These are phyloP conservation scores for Apocrypta bakeri DNA, from an alignment of 1,140 invertebrate genomes.

Conservation along the genomic window DNA sequence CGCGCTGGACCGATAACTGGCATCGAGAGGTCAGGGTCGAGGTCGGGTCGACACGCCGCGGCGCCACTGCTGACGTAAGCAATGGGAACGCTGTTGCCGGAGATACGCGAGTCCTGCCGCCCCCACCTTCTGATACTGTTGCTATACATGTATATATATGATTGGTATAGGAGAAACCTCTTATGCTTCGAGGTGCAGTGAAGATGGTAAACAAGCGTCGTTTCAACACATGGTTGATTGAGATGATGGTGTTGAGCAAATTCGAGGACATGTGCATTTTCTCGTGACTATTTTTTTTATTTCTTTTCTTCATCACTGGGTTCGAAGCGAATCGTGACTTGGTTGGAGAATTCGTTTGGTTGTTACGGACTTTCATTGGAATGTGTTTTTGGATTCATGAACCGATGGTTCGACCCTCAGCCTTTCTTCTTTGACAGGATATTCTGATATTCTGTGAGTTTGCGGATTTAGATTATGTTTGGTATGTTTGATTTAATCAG, in stretches of 20 bases:
- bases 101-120: constrained; percentile 6
- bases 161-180: not conserved
- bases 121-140: too few relatives aligned
- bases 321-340: too few relatives aligned
- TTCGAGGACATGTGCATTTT: not conserved
- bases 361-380: too few relatives aligned
- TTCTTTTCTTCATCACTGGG: too few relatives aligned
- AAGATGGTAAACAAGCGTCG: not conserved
- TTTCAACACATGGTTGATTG: not conserved
- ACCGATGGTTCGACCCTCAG: too few relatives aligned
- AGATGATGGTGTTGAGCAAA: not conserved
- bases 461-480: too few relatives aligned
- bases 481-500: too few relatives aligned
- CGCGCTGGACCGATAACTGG: constrained; percentile 46
- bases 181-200: not conserved
- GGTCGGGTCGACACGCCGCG: constrained; percentile 28
- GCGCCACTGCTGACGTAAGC: constrained; percentile 34
- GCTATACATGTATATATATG: not conserved
- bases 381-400: too few relatives aligned
- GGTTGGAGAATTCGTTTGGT: too few relatives aligned
- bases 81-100: constrained; percentile 11
- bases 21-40: constrained; percentile 52
- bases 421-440: too few relatives aligned
- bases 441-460: too few relatives aligned
- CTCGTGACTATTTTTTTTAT: too few relatives aligned